Conservation (phyloP, 2,888 invertebrate species). For the Trachelus iudaicus region DNA sequence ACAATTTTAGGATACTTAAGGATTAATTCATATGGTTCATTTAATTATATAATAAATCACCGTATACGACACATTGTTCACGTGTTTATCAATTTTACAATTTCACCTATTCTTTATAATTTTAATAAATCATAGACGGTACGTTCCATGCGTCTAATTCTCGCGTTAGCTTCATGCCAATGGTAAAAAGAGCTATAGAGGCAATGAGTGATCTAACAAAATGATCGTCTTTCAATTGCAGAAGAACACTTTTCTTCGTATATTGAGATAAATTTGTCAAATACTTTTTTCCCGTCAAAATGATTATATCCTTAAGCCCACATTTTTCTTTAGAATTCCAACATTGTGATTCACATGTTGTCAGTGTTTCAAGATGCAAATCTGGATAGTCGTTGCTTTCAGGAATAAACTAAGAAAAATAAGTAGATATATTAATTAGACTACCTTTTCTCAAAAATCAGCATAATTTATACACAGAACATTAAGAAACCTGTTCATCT, state of each 20-base stretch:
- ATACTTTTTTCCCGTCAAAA: not conserved
- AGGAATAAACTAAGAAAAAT: slow-evolving; percentile 49
- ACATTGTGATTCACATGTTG: not conserved
- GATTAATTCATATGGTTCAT: not conserved
- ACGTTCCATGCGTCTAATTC: not conserved
- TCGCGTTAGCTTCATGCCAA: not conserved
- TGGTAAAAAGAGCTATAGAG: not conserved
- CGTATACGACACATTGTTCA: not conserved
- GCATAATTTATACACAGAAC: not conserved
- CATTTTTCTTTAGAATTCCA: not conserved
- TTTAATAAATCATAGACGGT: not conserved
- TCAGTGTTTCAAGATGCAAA: slow-evolving; percentile 48
- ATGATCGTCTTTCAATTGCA: not conserved
- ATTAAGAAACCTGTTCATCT: not conserved
- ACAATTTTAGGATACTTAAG: not conserved
- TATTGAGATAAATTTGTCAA: not conserved
- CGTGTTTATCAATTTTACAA: not conserved
- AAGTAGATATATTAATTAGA: not conserved
- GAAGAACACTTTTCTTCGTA: not conserved
- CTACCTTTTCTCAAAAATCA: not conserved
- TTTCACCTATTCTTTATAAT: not conserved
- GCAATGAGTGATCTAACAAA: not conserved
- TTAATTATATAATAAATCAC: not conserved
- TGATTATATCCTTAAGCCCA: not conserved
- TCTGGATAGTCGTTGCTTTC: slow-evolving; percentile 53